These are phyloP conservation scores for Dasysyrphus tricinctus DNA, from an alignment of 2,888 invertebrate genomes.

Conservation along the genomic window DNA sequence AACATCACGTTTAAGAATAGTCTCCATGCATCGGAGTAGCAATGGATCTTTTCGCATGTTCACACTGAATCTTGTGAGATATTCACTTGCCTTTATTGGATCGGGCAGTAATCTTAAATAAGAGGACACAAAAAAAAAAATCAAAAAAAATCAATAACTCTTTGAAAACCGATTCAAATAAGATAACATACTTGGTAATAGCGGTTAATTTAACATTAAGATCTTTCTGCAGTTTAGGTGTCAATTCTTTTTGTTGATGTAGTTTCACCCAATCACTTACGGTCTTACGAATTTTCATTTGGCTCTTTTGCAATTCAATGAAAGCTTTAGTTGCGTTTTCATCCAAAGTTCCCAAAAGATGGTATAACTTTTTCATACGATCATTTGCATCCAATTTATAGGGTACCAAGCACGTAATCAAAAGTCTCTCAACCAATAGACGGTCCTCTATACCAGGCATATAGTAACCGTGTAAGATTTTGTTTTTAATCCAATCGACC, in stretches of 20 bases:
- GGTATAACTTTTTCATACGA: constrained; percentile 96
- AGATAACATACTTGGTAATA: constrained; percentile 80
- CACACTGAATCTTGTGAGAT: constrained; percentile 91
- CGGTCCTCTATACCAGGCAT: constrained; percentile 95
- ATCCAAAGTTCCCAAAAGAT: constrained; percentile 95
- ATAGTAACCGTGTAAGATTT: constrained; percentile 95
- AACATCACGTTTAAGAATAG: constrained; percentile 94
- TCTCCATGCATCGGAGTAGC: constrained; percentile 92
- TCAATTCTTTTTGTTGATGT: constrained; percentile 87
- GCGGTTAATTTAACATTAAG: constrained; percentile 86
- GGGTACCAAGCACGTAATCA: constrained; percentile 97
- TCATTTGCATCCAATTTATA: constrained; percentile 93
- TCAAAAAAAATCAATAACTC: background rate
- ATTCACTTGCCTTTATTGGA: constrained; percentile 95
- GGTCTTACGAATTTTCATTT: constrained; percentile 91
- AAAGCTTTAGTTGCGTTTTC: constrained; percentile 97
- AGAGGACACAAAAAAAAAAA: background rate
- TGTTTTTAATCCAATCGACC: constrained; percentile 98
- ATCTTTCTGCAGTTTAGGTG: constrained; percentile 89
- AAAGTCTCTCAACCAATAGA: constrained; percentile 93
- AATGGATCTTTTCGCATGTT: constrained; percentile 90
- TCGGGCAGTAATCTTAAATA: constrained; percentile 91
- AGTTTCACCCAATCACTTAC: constrained; percentile 95
- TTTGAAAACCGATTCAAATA: background rate
- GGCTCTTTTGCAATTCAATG: constrained; percentile 96